These are phyloP conservation scores for Xestoiulus laeticollis DNA, from an alignment of 2,888 invertebrate species.

Conservation along the genomic window DNA sequence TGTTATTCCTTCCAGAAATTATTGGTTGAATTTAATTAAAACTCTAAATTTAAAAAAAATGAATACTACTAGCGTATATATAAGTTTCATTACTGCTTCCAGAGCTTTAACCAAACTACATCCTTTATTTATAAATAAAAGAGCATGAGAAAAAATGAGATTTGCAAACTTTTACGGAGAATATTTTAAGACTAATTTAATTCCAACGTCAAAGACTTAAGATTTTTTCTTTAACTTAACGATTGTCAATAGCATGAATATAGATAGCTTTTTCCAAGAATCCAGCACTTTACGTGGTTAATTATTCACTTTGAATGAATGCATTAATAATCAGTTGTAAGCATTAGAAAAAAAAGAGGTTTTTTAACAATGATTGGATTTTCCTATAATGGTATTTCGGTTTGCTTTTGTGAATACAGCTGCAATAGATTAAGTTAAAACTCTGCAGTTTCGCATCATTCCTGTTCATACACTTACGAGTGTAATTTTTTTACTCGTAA, in stretches of 20 bases:
- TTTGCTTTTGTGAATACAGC: not conserved
- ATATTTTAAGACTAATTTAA: not conserved
- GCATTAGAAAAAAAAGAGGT: not conserved
- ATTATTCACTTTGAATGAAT: not conserved
- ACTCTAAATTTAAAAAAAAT: too few species aligned
- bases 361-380: not conserved
- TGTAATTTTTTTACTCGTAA: not conserved
- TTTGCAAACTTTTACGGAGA: not conserved
- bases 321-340: not conserved
- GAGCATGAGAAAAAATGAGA: too few species aligned
- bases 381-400: not conserved
- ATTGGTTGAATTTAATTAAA: too few species aligned
- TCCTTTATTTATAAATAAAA: not conserved
- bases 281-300: not conserved
- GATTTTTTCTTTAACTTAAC: not conserved
- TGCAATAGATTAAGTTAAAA: not conserved
- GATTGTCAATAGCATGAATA: not conserved
- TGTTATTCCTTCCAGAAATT: too few species aligned
- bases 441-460: not conserved
- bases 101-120: not conserved
- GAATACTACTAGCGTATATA: too few species aligned
- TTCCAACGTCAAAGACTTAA: not conserved
- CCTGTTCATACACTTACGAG: not conserved
- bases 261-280: not conserved
- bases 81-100: too few species aligned